Base-by-base conservation (phyloP, 2,797 vertebrate species). In the Mormyrus hasselquistii region DNA sequence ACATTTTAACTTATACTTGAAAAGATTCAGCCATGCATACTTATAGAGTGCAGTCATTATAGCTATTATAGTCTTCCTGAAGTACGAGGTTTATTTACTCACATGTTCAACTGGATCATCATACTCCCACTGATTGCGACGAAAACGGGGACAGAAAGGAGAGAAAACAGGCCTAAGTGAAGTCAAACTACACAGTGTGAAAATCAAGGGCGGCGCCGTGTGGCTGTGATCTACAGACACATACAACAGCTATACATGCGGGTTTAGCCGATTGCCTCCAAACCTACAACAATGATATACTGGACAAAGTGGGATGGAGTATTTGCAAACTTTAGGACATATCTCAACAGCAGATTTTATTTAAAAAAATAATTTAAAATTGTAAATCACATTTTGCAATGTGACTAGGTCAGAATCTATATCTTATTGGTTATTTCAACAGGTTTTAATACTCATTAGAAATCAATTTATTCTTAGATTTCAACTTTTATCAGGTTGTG, bases 101-200 rank as follows among this genome's bases (percentile, higher is more conserved):
- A 99, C 99, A 97, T 99, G 98, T 97, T 99, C 98, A 93, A 98
- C 95, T 95, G 98, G 96, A 97, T 99, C 99, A 97, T 99, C 98
- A 96, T 97, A 98, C 97, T 99, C 98, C 98, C 98, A 99, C 98
- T 99, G 97, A 96, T 96, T 94, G 93, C 95, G 91, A 85, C 22
- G 96, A 93, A 94, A 91, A 92, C 89, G 5, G 14, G 92, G 93
- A 92, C 93, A 92, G 88, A 92, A 92, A 95, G 94, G 94, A 87
- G 94, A 94, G 94, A 95, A 87, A 90, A 94, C 94, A 95, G 93
- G 90, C 88, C 38, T 89, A 82, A 87, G 50, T 89, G 73, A 49
- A 86, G 87, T 47, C 25, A 47, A 12, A 88, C 82, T 14, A 47
- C 44, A 29, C 83, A 65, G 79, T 10, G 4, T 19, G 73, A 38